Percentiles rank a stretch among this genome's conserved stretches.
These are phyloP conservation scores for Balanococcus diminutus DNA, from an alignment of 2,888 invertebrate genomes.

Conservation along the genomic window DNA sequence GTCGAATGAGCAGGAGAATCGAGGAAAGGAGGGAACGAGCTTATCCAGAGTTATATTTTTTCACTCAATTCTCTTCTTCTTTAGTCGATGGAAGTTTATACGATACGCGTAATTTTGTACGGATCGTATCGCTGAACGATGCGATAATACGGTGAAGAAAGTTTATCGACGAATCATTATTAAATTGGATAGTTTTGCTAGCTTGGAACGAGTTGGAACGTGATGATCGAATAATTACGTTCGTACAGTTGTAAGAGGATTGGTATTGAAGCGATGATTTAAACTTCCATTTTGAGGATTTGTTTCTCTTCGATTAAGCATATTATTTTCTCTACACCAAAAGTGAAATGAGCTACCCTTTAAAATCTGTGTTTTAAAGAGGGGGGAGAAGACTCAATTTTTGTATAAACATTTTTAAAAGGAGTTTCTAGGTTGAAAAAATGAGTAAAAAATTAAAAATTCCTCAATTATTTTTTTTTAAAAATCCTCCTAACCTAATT, in stretches of 20 bases:
- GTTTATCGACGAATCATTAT: not conserved
- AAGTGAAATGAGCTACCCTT: too few relatives aligned
- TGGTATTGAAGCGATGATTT: not conserved
- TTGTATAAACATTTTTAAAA: too few relatives aligned
- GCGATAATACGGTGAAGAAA: not conserved
- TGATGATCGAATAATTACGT: not conserved
- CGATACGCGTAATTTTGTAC: not conserved
- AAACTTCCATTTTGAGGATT: too few relatives aligned
- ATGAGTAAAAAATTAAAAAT: too few relatives aligned
- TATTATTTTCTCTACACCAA: too few relatives aligned
- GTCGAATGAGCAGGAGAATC: too few relatives aligned
- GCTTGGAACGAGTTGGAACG: not conserved
- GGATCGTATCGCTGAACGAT: not conserved
- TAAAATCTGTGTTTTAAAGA: too few relatives aligned
- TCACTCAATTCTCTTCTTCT: not conserved
- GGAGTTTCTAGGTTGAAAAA: too few relatives aligned
- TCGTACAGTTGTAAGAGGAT: not conserved
- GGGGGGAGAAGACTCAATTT: too few relatives aligned
- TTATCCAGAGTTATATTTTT: not conserved
- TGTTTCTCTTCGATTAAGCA: too few relatives aligned
- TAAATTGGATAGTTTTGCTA: not conserved
- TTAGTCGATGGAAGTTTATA: not conserved
- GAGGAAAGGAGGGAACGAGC: not conserved
- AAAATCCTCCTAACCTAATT: too few relatives aligned
- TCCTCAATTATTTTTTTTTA: too few relatives aligned